Percentiles rank a stretch among this genome's conserved stretches.
phyloP scores from a whole-genome alignment of 37 sponge, comb jelly and placozoan species.

The Bolinopsis microptera region DNA sequence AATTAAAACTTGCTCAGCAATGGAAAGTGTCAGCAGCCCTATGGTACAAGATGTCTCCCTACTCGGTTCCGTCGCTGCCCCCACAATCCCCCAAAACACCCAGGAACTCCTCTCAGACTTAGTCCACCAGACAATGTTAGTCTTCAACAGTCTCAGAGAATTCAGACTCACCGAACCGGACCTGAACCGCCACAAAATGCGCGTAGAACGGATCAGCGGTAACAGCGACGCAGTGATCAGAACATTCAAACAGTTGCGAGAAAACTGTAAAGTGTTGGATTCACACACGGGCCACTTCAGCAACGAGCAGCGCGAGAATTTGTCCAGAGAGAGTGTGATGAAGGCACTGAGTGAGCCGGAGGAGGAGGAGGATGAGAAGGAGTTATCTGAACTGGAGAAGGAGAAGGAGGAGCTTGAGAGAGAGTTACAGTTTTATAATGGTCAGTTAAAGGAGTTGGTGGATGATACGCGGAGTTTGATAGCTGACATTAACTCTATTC shows the following conservation, averaged over 20 bases:
- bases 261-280: conserved; percentile 18
- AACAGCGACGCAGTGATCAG: conserved; percentile 1
- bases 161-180: conserved; percentile 53
- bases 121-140: conserved; percentile 40
- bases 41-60: background rate
- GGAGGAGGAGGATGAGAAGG: background rate
- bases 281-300: background rate
- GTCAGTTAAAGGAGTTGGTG: conserved; percentile 53
- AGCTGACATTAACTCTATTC: conserved; percentile 20
- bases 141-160: conserved; percentile 44
- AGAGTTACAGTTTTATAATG: conserved; percentile 57
- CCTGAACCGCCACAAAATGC: conserved; percentile 1
- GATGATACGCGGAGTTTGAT: conserved; percentile 27
- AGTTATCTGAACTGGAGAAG: conserved; percentile 9
- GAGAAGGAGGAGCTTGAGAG: conserved; percentile 14
- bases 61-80: background rate
- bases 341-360: background rate
- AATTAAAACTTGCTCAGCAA: too few relatives aligned
- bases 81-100: conserved; percentile 31
- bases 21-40: background rate
- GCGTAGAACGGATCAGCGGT: background rate
- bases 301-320: background rate
- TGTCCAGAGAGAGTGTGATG: background rate
- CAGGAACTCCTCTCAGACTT: conserved; percentile 43
- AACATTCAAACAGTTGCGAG: conserved; percentile 27